Base-by-base conservation (phyloP, 2,888 invertebrate species). In the Mellilla xanthometata region DNA sequence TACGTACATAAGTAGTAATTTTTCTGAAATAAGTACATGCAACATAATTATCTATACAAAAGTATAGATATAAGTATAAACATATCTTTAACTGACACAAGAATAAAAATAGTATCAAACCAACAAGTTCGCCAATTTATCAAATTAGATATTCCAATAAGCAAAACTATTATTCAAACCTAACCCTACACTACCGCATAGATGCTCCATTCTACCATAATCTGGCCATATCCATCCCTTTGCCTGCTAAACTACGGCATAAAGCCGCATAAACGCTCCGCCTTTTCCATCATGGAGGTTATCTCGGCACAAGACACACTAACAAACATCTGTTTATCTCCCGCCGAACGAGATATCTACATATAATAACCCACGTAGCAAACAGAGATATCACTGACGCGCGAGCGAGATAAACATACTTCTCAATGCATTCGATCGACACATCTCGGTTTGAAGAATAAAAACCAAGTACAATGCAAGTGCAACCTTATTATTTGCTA, bases 221-320 rank as follows among this genome's bases (percentile, higher is more conserved):
- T 72, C 61, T 54, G 57, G 49, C 54, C 36, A 57, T 52, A 62
- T 52, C 53, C 62, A 24, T 24, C 24, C 24, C n/a, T 24, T 19
- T n/a, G n/a, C 8, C 7, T 7, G 24, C 24, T 8, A 24, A 24
- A n/a, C 65, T 67, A 49, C 43, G 54, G 62, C 59, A 44, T 63
- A 65, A 71, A 71, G 55, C 60, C 54, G 53, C 60, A 52, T 61
- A 51, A 60, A 68, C 56, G 83, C 88, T 77, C 81, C 89, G 86
- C 89, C 89, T 85, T 68, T 88, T 89, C 68, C 85, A 83, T 84
- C 71, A 89, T 89, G 89, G 88, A 82, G 81, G 86, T 7, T 83
- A 74, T 75, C 75, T 71, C 69, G 72, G 72, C 66, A 76, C 7
- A n/a, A 7, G 73, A 76, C 75, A 79, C 74, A 67, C 76, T 70